phyloP scores from a whole-genome alignment of 2,113 vertebrate genomes.

The Rhabdornis inornatus region DNA sequence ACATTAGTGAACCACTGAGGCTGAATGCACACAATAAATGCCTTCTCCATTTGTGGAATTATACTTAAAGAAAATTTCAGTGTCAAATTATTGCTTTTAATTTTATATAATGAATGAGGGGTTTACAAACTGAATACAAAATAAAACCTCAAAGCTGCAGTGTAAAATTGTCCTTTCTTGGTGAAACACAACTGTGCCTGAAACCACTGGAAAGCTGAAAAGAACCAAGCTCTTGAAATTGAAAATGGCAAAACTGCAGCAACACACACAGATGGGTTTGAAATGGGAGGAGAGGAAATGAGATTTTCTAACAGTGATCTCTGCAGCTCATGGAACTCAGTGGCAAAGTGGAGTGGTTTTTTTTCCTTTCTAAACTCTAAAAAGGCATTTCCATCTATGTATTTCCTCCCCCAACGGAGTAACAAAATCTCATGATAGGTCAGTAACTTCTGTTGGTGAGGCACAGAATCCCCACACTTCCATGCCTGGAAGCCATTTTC shows the following conservation, averaged over 20 bases:
- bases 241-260: not conserved
- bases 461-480: not conserved
- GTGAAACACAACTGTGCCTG: not conserved
- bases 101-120: not conserved
- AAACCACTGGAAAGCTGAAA: not conserved
- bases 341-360: not conserved
- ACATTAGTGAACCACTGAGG: not conserved
- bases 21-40: not conserved
- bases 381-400: not conserved
- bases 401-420: fast-evolving
- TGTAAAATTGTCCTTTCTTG: not conserved
- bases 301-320: not conserved
- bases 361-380: not conserved
- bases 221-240: not conserved
- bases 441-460: not conserved
- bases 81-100: not conserved
- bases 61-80: not conserved
- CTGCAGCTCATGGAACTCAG: not conserved
- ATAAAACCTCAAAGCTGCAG: not conserved
- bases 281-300: not conserved
- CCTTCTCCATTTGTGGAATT: not conserved
- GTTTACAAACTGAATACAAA: not conserved
- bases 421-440: not conserved
- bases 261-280: not conserved
- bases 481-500: not conserved